phyloP scores from a whole-genome alignment of 2,888 invertebrate species.

The Catocala fraxini region DNA sequence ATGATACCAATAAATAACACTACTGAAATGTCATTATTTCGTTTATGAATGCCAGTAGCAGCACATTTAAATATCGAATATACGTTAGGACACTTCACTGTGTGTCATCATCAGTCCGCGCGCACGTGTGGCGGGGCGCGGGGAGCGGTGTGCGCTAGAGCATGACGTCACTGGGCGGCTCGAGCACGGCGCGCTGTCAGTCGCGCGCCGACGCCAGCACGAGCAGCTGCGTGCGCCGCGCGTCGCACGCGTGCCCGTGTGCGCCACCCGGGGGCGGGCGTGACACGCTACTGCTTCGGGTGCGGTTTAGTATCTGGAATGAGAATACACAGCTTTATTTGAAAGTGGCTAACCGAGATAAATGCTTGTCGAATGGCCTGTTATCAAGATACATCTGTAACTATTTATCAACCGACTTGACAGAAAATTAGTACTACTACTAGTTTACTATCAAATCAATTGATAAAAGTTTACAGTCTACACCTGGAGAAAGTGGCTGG shows the following conservation, averaged over 20 bases:
- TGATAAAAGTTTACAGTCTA: too few relatives aligned
- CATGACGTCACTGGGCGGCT: conserved; percentile 78
- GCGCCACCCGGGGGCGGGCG: conserved; percentile 37
- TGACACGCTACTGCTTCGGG: conserved; percentile 72
- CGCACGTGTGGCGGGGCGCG: conserved; percentile 26
- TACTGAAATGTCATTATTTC: too few relatives aligned
- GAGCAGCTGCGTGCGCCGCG: conserved; percentile 75
- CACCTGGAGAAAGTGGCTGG: too few relatives aligned
- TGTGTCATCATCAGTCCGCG: too few relatives aligned
- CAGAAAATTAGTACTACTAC: too few relatives aligned
- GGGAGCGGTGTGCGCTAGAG: conserved; percentile 64
- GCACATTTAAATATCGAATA: conserved; percentile 2
- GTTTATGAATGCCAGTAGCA: background rate
- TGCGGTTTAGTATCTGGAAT: conserved; percentile 76
- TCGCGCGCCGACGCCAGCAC: conserved; percentile 72
- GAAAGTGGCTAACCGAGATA: too few relatives aligned
- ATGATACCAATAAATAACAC: background rate
- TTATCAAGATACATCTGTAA: too few relatives aligned
- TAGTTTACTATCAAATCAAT: too few relatives aligned
- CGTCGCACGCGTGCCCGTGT: conserved; percentile 38
- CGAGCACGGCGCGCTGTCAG: conserved; percentile 71
- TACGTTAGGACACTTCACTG: too few relatives aligned
- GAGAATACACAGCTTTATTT: background rate
- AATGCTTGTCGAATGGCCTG: too few relatives aligned
- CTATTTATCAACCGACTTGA: too few relatives aligned